Evolutionary conservation across 2,113 vertebrate genomes (phyloP).

Genomic region (Salvator merianae): DNA sequence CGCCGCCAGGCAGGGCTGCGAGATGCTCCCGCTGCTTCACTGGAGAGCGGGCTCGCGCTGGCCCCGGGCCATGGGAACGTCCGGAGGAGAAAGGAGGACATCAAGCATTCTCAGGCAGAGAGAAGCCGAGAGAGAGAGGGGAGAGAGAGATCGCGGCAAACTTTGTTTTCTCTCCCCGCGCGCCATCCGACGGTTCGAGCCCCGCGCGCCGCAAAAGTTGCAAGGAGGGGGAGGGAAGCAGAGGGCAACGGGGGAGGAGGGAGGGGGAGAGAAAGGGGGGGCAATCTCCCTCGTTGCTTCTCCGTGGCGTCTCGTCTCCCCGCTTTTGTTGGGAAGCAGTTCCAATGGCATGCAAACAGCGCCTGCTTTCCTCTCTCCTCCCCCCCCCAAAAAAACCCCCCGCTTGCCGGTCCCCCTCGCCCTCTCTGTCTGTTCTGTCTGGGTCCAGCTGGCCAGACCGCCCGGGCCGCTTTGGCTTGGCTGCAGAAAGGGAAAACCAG

Average conservation of each 20-base stretch:
- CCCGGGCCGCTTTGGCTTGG: not conserved
- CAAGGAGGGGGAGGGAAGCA: not conserved
- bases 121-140: no score
- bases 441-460: no score
- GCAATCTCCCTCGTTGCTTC: not conserved
- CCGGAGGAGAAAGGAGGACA: not conserved
- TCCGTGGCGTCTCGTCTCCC: not conserved
- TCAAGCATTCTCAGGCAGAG: no score
- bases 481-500: not conserved
- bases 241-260: not conserved
- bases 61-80: no score
- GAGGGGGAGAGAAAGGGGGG: not conserved
- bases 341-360: not conserved
- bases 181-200: not conserved
- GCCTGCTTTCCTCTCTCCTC: not conserved
- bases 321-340: not conserved
- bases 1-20: not conserved
- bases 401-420: not conserved
- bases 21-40: not conserved
- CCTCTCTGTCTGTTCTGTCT: not conserved
- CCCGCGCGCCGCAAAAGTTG: conserved; percentile 1
- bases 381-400: not conserved
- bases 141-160: not conserved
- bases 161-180: not conserved
- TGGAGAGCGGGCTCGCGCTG: not conserved